phyloP scores from a whole-genome alignment of 2,888 invertebrate species.

The Dicyrtomina minuta region DNA sequence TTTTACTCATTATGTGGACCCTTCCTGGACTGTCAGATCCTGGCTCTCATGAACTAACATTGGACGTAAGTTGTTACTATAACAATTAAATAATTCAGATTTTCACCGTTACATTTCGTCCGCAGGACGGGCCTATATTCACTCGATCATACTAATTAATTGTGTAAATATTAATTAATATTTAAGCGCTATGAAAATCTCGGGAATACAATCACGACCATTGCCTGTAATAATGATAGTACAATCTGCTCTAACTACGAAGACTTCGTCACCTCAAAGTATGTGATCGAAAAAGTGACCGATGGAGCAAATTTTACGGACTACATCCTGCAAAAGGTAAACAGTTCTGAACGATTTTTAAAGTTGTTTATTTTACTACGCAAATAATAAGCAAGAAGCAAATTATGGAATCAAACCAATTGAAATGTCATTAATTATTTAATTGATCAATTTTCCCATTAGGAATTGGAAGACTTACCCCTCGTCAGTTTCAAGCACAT shows the following conservation, averaged over 20 bases:
- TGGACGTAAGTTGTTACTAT: constrained; percentile 59
- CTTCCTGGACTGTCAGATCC: constrained; percentile 60
- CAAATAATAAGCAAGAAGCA: background rate
- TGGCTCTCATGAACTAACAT: constrained; percentile 61
- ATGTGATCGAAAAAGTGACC: constrained; percentile 36
- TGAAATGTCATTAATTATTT: too few relatives aligned
- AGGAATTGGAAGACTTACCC: constrained; percentile 36
- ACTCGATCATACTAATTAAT: too few relatives aligned
- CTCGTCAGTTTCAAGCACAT: constrained; percentile 47
- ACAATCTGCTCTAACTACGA: constrained; percentile 45
- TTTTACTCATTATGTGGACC: constrained; percentile 64
- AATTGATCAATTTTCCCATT: too few relatives aligned
- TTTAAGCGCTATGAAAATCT: constrained; percentile 51
- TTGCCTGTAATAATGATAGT: constrained; percentile 42
- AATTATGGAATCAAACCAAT: too few relatives aligned
- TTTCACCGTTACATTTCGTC: background rate
- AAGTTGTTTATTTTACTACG: background rate
- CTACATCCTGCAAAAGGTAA: constrained; percentile 44
- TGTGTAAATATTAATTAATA: too few relatives aligned
- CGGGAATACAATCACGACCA: constrained; percentile 46
- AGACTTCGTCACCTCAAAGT: constrained; percentile 37
- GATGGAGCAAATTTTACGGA: constrained; percentile 44
- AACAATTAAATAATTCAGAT: background rate
- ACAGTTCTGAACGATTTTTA: too few relatives aligned
- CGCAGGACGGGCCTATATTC: too few relatives aligned